Base-by-base conservation (phyloP, 1,140 invertebrate species). In the Forficula auricularia region DNA sequence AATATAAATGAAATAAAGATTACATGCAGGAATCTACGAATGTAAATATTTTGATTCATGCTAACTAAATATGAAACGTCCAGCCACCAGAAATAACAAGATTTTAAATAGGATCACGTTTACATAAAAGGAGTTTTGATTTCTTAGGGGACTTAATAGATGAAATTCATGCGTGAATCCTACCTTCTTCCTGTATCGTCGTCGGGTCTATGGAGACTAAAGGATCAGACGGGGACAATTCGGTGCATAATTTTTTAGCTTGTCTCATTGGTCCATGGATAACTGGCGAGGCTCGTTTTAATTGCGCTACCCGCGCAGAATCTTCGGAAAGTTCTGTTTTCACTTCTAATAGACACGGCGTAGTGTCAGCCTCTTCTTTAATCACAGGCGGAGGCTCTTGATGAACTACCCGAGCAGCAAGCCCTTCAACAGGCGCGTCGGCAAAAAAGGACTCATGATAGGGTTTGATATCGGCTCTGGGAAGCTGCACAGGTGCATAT, bases 401-500 rank as follows among this genome's bases (percentile, higher is more conserved):
- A 47, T 32, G 44, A 15, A 4, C 61, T 56, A 43, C 27, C 50
- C 54, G 62, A 30, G 81, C 82, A n/a, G 82, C 82, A 31, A 87
- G 55, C 18, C 82, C 81, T 70, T 71, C 64, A 15, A 71, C 62
- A 2, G 68, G 47, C 32, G 66, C 56, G 47, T 79, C 75, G 41
- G 65, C 61, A 51, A 79, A 79, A 48, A 77, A 79, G 6, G 75
- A 74, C 50, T 78, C 77, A 44, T 75, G 73, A 51, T 77, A 78
- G 40, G 74, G 73, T 57, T 79, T 79, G 35, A 79, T 75, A 45
- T 80, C 77, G 8, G 75, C 75, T 19, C 77, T 59, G 1, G 77
- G 76, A 45, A 79, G 53, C 40, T 65, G 65, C 32, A 69, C 66
- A 0, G 75, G 71, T 3, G 35, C 42, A 32, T 38, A 44, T 6